Base-by-base conservation (phyloP, 1,140 invertebrate genomes). In the Halyomorpha halys region DNA sequence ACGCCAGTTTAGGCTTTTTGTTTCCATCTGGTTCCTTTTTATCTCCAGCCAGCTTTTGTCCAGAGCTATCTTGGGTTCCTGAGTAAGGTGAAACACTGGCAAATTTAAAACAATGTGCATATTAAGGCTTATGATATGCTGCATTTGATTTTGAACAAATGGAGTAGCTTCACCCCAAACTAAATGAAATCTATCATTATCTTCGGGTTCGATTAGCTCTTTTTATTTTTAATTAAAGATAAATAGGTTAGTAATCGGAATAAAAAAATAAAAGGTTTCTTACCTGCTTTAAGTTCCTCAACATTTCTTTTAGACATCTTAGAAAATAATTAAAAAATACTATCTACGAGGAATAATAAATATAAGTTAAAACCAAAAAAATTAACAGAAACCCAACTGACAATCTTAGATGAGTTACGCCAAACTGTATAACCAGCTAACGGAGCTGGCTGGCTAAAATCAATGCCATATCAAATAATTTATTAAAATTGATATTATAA, bases 51-150 rank as follows among this genome's bases (percentile, higher is more conserved):
- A 44, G 51, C 14, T 59, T 62, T 30, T 61, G 25, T 44, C 62
- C 66, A 25, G 59, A 21, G 11, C 25, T 45, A 14, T 44, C 63
- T 47, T 30, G 23, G 44, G 65, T 23, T 53, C 68, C 68, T 69
- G 68, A 66, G 62, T 68, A 69, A 69, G 68, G 68, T 69, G 68
- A 69, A 69, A 69, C 68, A 69, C 68, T 69, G 68, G 68, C 68
- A 67, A 69, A 69, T 64, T 67, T 69, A 63, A 69, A 62, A 69
- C 59, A 68, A 68, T 63, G 63, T 65, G 30, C 30, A 25, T 60
- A 60, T 60, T 60, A 60, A 60, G 59, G 25, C 59, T 60, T 60
- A 39, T 60, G 16, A 60, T 44, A 60, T 56, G 18, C 23, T 25
- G 23, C 23, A 56, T 56, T 56, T 21, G 9, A 49, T 21, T 23